Conservation (phyloP, 1,140 invertebrate genomes). For the Diorhabda carinulata region DNA sequence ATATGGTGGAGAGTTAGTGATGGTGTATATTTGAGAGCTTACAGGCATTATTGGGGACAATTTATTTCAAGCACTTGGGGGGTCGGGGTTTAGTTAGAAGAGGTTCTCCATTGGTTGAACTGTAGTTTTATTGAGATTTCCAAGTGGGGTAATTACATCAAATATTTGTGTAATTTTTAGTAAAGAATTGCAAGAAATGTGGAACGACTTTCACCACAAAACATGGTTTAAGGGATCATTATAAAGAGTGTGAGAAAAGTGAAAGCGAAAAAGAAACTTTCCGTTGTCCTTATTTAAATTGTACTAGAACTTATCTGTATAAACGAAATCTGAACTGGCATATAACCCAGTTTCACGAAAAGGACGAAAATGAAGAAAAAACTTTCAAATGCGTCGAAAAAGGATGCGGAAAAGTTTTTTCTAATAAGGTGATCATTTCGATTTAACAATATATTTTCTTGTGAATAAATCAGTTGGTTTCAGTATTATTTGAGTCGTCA, state of each 20-base stretch:
- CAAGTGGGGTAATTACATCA: not conserved
- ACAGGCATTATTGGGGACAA: not conserved
- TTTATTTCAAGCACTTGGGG: not conserved
- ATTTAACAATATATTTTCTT: too few species aligned
- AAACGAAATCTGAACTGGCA: constrained; percentile 28
- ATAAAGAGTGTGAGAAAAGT: constrained; percentile 43
- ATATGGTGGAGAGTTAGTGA: not conserved
- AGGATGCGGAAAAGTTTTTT: not conserved
- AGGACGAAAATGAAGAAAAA: not conserved
- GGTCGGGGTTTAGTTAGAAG: not conserved
- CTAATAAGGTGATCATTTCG: not conserved
- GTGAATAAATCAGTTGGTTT: too few species aligned
- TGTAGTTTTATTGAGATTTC: constrained; percentile 19
- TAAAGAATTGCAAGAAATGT: constrained; percentile 51
- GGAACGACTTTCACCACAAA: constrained; percentile 48
- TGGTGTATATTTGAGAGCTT: not conserved
- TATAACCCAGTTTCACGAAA: constrained; percentile 25
- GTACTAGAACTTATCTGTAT: constrained; percentile 36
- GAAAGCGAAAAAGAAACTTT: constrained; percentile 36
- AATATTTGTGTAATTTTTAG: constrained; percentile 42
- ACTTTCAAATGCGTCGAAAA: not conserved
- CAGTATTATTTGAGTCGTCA: too few species aligned
- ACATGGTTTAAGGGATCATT: constrained; percentile 47
- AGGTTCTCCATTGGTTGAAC: not conserved
- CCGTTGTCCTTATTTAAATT: constrained; percentile 48